Base-by-base conservation (phyloP, 2,888 invertebrate genomes). In the Acleris laterana region DNA sequence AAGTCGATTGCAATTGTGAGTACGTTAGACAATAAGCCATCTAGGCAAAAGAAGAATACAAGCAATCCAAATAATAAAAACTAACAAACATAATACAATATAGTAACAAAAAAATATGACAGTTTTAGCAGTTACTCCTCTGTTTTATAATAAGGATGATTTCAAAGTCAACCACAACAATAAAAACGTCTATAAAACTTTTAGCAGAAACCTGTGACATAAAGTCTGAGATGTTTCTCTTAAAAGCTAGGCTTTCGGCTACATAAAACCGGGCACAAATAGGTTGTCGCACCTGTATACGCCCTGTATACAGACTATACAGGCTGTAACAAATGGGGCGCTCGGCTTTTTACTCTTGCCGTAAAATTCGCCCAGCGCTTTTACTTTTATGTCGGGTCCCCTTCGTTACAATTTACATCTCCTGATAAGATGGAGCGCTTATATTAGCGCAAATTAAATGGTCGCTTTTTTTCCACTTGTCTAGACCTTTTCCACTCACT, bases 401-500 rank as follows among this genome's bases (percentile, higher is more conserved):
- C 46, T 46, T 57, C 42, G 42, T 55, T 38, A 25, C 64, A 58
- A 53, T 53, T 64, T 53, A 59, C 64, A 57, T 53, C 58, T 32
- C 13, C 51, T 51, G 52, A 63, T 53, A 59, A 59, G 50, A 55
- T 55, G 44, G 49, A 55, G 60, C 57, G 51, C 52, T 65, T 28
- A 65, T 55, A 65, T 55, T 48, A 59, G 48, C 48, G 52, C 46
- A 59, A 63, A 63, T 63, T 63, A 52, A 63, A 63, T 53, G 52
- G 48, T 48, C 52, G 63, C 52, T 63, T 58, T 58, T 58, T 63
- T 63, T 58, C 38, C 48, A 53, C 53, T 59, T 59, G 38, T 38
- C 63, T 48, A 53, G 58, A 59, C 59, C 51, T 38, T 58, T 59
- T 56, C 50, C 55, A 60, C 55, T 60, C 49, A 17, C 53, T 60